phyloP scores from a whole-genome alignment of 30 jellyfish, hydroid and myxozoan genomes.

The Pseudorhiza aurosa region DNA sequence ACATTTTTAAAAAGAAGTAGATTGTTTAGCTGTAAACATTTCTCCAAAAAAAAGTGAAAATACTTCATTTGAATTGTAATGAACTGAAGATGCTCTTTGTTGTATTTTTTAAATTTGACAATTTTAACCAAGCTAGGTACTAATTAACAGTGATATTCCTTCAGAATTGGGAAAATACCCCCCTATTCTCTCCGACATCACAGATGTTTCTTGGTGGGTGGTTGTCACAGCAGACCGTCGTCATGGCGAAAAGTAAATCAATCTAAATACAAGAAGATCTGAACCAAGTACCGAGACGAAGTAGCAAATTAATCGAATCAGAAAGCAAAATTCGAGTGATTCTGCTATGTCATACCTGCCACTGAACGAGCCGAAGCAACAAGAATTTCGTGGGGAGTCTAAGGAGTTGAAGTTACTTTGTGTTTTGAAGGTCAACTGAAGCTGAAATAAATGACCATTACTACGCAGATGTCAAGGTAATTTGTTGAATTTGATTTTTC shows the following conservation, averaged over 20 bases:
- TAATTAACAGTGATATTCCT: too few relatives aligned
- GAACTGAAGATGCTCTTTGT: too few relatives aligned
- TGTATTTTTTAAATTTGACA: too few relatives aligned
- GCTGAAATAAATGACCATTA: slow-evolving; percentile 10
- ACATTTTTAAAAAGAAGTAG: too few relatives aligned
- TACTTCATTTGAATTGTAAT: too few relatives aligned
- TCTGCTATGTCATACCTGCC: not conserved
- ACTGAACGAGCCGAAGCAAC: not conserved
- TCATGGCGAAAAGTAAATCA: not conserved
- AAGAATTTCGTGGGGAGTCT: not conserved
- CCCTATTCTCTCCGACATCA: too few relatives aligned
- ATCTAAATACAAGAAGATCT: not conserved
- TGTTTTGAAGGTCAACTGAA: not conserved
- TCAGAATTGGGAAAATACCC: too few relatives aligned
- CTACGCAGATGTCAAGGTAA: slow-evolving; percentile 23
- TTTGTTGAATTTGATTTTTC: too few relatives aligned
- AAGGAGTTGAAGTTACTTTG: not conserved
- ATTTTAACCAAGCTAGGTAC: too few relatives aligned
- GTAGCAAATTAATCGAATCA: slow-evolving; percentile 12
- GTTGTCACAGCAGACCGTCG: not conserved
- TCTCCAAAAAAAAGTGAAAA: too few relatives aligned
- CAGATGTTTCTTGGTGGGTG: slow-evolving; percentile 3
- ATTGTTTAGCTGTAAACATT: too few relatives aligned
- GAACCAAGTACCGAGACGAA: not conserved
- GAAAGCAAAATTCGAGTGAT: not conserved